A percentile compares a stretch with the other conserved stretches of the same genome.
Conservation (phyloP, 2,888 invertebrate species). For the Volucella bombylans region DNA sequence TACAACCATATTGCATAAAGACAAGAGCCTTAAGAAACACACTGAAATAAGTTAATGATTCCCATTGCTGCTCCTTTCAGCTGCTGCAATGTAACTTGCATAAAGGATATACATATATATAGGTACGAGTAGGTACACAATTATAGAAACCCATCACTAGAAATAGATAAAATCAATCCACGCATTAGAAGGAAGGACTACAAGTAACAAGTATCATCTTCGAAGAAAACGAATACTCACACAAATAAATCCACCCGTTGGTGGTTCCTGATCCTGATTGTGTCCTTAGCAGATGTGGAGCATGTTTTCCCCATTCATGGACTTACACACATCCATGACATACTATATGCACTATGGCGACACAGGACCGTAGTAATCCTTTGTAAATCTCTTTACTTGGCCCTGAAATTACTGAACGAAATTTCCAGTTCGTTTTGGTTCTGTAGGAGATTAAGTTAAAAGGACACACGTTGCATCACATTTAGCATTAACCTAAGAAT, state of each 20-base stretch:
- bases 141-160: too few relatives aligned
- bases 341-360: slow-evolving; percentile 33
- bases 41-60: too few relatives aligned
- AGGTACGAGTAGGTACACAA: too few relatives aligned
- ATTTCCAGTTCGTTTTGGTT: slow-evolving; percentile 61
- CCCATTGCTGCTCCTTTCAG: background rate
- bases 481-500: slow-evolving; percentile 54
- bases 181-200: too few relatives aligned
- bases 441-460: slow-evolving; percentile 70
- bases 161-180: too few relatives aligned
- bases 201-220: background rate
- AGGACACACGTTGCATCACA: slow-evolving; percentile 73
- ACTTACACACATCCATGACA: slow-evolving; percentile 9
- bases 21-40: too few relatives aligned
- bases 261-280: background rate
- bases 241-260: background rate
- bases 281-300: slow-evolving; percentile 15
- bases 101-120: slow-evolving; percentile 46
- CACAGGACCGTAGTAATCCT: slow-evolving; percentile 60
- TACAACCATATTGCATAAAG: too few relatives aligned
- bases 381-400: slow-evolving; percentile 72
- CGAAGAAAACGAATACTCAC: slow-evolving; percentile 1
- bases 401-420: slow-evolving; percentile 69
- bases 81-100: slow-evolving; percentile 41
- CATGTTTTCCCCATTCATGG: slow-evolving; percentile 46